Evolutionary conservation across 2,888 invertebrate genomes (phyloP).

Genomic region (Eucera pruinosa): DNA sequence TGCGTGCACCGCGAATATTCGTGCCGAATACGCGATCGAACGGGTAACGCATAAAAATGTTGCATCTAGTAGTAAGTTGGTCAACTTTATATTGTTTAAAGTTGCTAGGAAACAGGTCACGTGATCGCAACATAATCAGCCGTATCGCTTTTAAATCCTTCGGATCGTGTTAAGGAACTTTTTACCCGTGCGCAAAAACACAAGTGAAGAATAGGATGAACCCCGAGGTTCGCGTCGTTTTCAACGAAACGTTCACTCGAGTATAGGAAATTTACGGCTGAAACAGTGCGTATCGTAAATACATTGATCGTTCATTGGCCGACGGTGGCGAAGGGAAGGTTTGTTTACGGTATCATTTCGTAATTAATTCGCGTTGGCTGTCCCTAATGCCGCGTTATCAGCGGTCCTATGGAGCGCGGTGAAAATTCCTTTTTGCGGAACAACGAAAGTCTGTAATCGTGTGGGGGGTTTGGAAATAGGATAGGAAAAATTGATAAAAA

Average conservation of each 20-base stretch:
- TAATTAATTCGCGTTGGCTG: background rate
- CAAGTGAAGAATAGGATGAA: too few relatives aligned
- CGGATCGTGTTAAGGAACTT: background rate
- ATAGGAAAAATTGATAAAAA: conserved; percentile 18
- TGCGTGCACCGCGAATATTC: too few relatives aligned
- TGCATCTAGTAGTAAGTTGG: conserved; percentile 10
- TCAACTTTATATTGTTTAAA: conserved; percentile 41
- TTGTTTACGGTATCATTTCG: background rate
- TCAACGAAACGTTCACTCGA: too few relatives aligned
- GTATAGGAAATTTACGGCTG: conserved; percentile 11
- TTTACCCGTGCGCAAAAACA: too few relatives aligned
- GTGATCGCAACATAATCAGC: conserved; percentile 23
- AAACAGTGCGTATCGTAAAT: conserved; percentile 13
- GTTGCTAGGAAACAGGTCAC: conserved; percentile 46
- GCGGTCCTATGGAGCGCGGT: too few relatives aligned
- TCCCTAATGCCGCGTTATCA: too few relatives aligned
- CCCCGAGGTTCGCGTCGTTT: too few relatives aligned
- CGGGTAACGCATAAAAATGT: background rate
- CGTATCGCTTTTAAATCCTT: conserved; percentile 33
- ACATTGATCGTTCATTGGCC: conserved; percentile 45
- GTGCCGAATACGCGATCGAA: too few relatives aligned
- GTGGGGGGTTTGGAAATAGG: too few relatives aligned
- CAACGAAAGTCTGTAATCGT: too few relatives aligned
- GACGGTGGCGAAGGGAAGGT: conserved; percentile 3
- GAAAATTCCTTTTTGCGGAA: too few relatives aligned